These are phyloP conservation scores for Porphyrio hochstetteri DNA, from an alignment of 2,113 vertebrate genomes.

Conservation along the genomic window DNA sequence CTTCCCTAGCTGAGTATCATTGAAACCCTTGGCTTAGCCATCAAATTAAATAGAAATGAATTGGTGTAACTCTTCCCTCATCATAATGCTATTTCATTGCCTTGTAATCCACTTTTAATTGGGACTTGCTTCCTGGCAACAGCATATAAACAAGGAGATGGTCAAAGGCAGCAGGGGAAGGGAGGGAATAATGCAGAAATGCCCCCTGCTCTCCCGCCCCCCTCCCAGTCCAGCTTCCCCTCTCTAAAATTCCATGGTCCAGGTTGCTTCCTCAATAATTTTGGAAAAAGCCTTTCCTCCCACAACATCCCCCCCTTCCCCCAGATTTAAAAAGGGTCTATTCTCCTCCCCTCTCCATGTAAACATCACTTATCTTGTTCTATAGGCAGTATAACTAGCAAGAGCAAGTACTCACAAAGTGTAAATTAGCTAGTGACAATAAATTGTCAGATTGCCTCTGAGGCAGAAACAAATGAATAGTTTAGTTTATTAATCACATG, in stretches of 20 bases:
- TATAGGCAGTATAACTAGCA: constrained; percentile 46
- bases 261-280: background rate
- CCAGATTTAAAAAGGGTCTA: constrained; percentile 9
- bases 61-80: constrained; percentile 55
- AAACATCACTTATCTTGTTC: constrained; percentile 57
- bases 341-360: constrained; percentile 21
- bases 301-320: background rate
- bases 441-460: constrained; percentile 74
- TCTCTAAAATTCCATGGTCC: background rate
- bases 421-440: constrained; percentile 78
- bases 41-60: constrained; percentile 34
- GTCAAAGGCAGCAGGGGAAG: background rate
- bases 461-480: constrained; percentile 72
- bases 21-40: background rate
- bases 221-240: background rate
- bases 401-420: constrained; percentile 73
- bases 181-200: background rate
- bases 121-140: constrained; percentile 67
- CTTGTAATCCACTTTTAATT: constrained; percentile 73
- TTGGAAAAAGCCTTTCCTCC: background rate
- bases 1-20: background rate
- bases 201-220: no score
- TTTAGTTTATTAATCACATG: constrained; percentile 73
- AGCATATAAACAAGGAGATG: constrained; percentile 51
- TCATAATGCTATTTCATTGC: constrained; percentile 53